phyloP scores from a whole-genome alignment of 2,113 vertebrate species.

The Tretioscincus oriximinensis region DNA sequence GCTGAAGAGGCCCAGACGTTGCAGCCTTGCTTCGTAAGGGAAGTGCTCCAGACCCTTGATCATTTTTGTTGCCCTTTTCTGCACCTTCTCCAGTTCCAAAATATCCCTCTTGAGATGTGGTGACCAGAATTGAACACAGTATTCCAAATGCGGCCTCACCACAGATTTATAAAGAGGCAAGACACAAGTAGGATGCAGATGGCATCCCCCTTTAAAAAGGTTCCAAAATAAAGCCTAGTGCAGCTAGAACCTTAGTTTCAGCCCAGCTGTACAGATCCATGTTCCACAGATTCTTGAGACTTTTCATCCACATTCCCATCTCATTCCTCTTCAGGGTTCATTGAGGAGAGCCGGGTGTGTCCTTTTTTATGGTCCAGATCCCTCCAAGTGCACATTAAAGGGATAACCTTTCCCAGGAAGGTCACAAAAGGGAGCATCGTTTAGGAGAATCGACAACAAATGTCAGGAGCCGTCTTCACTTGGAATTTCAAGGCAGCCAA shows the following conservation, averaged over 20 bases:
- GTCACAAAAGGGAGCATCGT: slow-evolving; percentile 24
- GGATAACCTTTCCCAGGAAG: slow-evolving; percentile 16
- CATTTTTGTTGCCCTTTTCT: too few species aligned
- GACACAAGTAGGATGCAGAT: too few species aligned
- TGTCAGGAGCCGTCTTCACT: slow-evolving; percentile 24
- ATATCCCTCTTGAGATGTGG: too few species aligned
- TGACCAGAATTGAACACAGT: too few species aligned
- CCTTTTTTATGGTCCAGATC: not conserved
- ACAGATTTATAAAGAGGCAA: too few species aligned
- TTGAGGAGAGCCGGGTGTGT: not conserved
- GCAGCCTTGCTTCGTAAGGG: too few species aligned
- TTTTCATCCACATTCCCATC: not conserved
- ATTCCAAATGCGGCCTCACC: too few species aligned
- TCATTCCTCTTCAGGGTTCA: not conserved
- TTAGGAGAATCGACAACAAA: slow-evolving; percentile 29
- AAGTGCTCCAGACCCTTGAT: too few species aligned
- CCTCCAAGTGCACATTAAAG: slow-evolving; percentile 10
- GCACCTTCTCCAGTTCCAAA: too few species aligned
- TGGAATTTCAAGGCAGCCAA: slow-evolving; percentile 23
- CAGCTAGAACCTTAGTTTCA: not conserved
- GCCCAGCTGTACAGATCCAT: not conserved
- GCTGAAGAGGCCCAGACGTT: too few species aligned
- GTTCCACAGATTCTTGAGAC: not conserved
- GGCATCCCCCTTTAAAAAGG: too few species aligned
- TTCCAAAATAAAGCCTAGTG: too few species aligned